A percentile compares a stretch with the other conserved stretches of the same genome.
These are phyloP conservation scores for Tigriopus japonicus DNA, from an alignment of 1,140 invertebrate genomes.

Conservation along the genomic window DNA sequence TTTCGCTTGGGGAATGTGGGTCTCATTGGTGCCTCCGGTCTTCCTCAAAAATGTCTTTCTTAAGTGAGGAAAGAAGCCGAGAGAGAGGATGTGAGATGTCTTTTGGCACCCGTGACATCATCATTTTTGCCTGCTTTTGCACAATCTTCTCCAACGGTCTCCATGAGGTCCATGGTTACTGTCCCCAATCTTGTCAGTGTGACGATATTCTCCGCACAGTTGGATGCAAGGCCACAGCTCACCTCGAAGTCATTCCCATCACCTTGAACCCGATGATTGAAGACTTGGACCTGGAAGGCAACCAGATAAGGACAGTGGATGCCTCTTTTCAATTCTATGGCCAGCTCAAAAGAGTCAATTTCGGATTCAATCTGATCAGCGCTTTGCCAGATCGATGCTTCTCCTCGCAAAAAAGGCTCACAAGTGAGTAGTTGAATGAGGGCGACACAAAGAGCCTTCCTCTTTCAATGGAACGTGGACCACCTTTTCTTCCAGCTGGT, in stretches of 20 bases:
- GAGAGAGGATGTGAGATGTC: too few species aligned
- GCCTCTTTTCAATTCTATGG: constrained; percentile 8
- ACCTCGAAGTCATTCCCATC: constrained; percentile 8
- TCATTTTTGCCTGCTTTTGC: too few species aligned
- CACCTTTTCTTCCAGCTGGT: too few species aligned
- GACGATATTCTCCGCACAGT: background rate
- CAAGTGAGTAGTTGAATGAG: too few species aligned
- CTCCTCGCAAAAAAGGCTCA: background rate
- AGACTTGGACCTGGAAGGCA: background rate
- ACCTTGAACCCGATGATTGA: background rate
- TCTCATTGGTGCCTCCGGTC: too few species aligned
- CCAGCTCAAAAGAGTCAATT: background rate
- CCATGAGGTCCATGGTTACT: background rate
- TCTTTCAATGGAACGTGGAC: too few species aligned
- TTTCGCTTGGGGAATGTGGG: too few species aligned
- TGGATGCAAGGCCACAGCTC: background rate
- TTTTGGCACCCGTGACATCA: too few species aligned
- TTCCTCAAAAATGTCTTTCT: too few species aligned
- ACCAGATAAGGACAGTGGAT: background rate
- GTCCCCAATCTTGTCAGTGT: background rate
- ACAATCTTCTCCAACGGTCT: background rate
- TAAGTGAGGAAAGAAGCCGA: too few species aligned
- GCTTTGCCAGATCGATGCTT: background rate
- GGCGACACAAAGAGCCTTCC: too few species aligned
- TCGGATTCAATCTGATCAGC: background rate